Conservation (phyloP, 2,888 invertebrate genomes). For the Phyto melanocephala region DNA sequence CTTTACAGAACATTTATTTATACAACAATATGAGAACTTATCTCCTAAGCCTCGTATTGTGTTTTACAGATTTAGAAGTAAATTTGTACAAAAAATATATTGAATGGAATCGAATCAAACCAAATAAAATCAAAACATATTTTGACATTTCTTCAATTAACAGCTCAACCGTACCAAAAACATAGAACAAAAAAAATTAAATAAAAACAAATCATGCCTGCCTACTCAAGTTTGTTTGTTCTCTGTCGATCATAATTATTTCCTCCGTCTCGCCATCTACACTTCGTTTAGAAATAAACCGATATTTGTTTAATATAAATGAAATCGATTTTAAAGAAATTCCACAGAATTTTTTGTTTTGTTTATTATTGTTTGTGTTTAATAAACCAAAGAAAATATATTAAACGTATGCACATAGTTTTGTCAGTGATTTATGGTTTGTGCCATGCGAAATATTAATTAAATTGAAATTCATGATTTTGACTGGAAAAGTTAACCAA, state of each 20-base stretch:
- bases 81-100: too few species aligned
- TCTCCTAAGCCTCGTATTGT: not conserved
- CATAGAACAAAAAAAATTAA: too few species aligned
- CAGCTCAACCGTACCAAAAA: not conserved
- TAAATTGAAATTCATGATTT: slow-evolving; percentile 40
- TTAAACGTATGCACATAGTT: slow-evolving; percentile 1
- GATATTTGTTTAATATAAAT: not conserved
- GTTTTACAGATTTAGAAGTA: not conserved
- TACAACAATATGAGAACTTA: not conserved
- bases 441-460: slow-evolving; percentile 18
- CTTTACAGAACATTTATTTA: too few species aligned
- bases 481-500: not conserved
- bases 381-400: not conserved
- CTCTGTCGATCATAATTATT: not conserved
- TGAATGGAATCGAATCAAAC: slow-evolving; percentile 13
- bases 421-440: slow-evolving; percentile 44
- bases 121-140: slow-evolving; percentile 35
- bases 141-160: slow-evolving; percentile 49
- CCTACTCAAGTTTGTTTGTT: slow-evolving; percentile 2
- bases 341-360: not conserved
- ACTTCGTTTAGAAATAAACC: not conserved
- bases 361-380: slow-evolving; percentile 3
- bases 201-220: too few species aligned
- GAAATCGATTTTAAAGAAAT: slow-evolving; percentile 21
- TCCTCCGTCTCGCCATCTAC: not conserved